Evolutionary conservation across 2,113 vertebrate species (phyloP), one percentile per base, ranked within the genome.

Genomic region (Cebus imitator): DNA sequence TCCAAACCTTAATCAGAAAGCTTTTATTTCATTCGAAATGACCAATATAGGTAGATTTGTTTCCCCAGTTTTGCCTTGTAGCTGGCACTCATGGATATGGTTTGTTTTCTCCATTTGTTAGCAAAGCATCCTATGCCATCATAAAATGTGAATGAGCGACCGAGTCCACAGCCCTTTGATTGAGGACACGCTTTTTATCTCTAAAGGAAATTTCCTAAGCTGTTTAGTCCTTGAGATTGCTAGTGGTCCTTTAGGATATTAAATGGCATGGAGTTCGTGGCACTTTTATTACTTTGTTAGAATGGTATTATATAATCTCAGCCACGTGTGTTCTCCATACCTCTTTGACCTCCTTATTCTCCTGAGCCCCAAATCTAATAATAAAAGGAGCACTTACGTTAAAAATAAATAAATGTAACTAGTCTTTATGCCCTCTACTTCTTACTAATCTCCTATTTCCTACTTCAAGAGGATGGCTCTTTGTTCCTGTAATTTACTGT

Each of bases 401-500:
- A 95, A 95, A 97, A 95, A 91, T 76, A 73, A 91, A 97, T 96
- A 82, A 93, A 30, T 96, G 95, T 93, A 96, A 82, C 84, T 32
- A 76, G 48, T 80, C 86, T 82, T 91, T 76, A 14, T 91, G n/a
- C 2, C 27, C 2, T 80, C 4, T 40, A n/a, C 20, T 88, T 90
- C 25, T 78, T 96, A 95, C 40, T 43, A 93, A 89, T 81, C 12
- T 84, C 87, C 81, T 6, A 73, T 18, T 93, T 96, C 40, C 35
- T 91, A 37, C 40, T 2, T 93, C 43, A 66, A 70, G 58, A 86
- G 86, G 25, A 75, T 8, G 85, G 80, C 20, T 95, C 20, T 37
- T 91, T 88, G 82, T 43, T 94, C 8, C 8, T 83, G 45, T 83
- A 93, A 92, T 87, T 98, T 95, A 88, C 5, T 87, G 7, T 72